Evolutionary conservation across 2,113 vertebrate species (phyloP).

Genomic region (Lipophrys pholis): DNA sequence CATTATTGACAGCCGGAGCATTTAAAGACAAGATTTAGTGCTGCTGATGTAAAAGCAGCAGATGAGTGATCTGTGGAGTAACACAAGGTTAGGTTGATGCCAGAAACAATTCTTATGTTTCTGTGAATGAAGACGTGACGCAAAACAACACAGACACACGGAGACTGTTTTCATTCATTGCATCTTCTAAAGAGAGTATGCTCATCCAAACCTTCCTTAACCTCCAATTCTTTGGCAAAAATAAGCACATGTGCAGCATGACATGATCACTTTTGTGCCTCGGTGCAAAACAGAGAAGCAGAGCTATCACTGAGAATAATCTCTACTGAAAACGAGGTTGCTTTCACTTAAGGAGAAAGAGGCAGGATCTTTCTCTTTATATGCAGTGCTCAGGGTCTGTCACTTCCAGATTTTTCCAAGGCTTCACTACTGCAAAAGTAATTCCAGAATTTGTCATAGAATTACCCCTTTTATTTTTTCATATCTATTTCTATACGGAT

Average conservation of each 20-base stretch:
- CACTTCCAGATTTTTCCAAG: background rate
- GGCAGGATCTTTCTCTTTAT: background rate
- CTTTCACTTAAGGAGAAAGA: conserved; percentile 11
- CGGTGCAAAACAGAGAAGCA: conserved; percentile 6
- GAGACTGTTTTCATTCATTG: background rate
- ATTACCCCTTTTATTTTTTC: conserved; percentile 13
- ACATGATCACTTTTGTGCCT: conserved; percentile 8
- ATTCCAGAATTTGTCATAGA: background rate
- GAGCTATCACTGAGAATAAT: conserved; percentile 17
- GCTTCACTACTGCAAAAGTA: conserved; percentile 1
- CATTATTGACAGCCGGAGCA: no score
- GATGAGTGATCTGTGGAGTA: no score
- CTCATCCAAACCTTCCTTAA: conserved; percentile 5
- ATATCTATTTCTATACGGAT: conserved; percentile 3
- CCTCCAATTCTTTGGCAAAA: background rate
- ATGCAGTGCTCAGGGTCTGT: background rate
- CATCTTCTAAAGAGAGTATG: background rate
- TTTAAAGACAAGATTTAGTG: no score
- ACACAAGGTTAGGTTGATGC: no score
- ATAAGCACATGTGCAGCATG: background rate
- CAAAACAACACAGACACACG: conserved; percentile 3
- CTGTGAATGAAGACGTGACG: background rate
- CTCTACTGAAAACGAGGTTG: conserved; percentile 6
- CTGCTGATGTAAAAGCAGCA: no score
- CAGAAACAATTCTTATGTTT: no score